Base-by-base conservation (phyloP, 92 coral and sea anemone species). In the Muricea muricata region DNA sequence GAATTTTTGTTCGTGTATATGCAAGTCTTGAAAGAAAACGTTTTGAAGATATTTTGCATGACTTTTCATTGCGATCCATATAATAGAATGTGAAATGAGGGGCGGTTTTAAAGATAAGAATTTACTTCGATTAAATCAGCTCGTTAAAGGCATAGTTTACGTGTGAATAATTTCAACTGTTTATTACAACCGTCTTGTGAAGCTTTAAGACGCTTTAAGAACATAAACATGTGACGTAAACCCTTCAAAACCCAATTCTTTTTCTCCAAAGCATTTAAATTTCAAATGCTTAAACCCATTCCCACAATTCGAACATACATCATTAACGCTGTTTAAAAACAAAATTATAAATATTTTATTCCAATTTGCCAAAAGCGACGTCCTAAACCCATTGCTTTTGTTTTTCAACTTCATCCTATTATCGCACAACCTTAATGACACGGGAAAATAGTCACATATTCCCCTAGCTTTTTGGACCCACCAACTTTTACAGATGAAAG, bases 291-390 rank as follows among this genome's bases (percentile, higher is more conserved):
- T n/a, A n/a, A n/a, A n/a, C n/a, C n/a, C n/a, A n/a, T n/a, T n/a
- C n/a, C n/a, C n/a, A n/a, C n/a, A n/a, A n/a, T n/a, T n/a, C n/a
- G n/a, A n/a, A n/a, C n/a, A n/a, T n/a, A 55, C 68, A 54, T 52
- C 68, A 56, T 54, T 77, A 77, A 75, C 24, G 56, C 17, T 77
- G 82, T 77, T 58, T 77, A 77, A 77, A 77, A 77, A 77, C 82
- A 56, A 55, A 77, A 77, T 77, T 77, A 77, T 54, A 31, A 77
- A 77, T 77, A 55, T 54, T 77, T 77, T 56, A 77, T 77, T 45
- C 40, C 69, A 54, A 77, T 77, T 55, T 54, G 42, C 46, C 26
- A 35, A 77, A 55, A 17, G 20, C 68, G 82, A 54, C 33, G 14
- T 74, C 32, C 65, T 31, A 20, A 21, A 30, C 47, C 17, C 20